Percentiles rank a stretch among this genome's conserved stretches.
phyloP scores from a whole-genome alignment of 2,113 vertebrate species.

The Cyanistes caeruleus region DNA sequence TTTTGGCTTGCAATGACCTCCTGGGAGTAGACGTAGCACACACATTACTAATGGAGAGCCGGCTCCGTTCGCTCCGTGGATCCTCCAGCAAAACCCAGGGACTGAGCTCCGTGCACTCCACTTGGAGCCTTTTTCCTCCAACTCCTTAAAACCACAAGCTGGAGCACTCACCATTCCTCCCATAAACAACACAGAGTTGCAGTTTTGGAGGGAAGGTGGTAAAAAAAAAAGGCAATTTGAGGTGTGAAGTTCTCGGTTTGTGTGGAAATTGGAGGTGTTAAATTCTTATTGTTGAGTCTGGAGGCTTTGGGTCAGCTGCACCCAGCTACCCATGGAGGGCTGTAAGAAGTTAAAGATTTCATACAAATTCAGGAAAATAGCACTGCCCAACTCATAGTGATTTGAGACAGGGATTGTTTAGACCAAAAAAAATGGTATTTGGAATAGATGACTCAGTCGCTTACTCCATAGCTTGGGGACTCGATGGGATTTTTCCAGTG shows the following conservation, averaged over 20 bases:
- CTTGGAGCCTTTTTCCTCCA: neutral
- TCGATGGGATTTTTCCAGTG: neutral
- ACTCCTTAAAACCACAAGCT: neutral
- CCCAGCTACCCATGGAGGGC: neutral
- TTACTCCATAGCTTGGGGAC: neutral
- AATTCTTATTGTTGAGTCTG: neutral
- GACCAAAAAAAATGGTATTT: neutral
- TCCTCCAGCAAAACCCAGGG: neutral
- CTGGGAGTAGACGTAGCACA: conserved; percentile 56
- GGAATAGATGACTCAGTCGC: neutral
- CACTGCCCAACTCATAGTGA: neutral
- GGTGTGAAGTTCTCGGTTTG: neutral
- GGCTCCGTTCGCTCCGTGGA: neutral
- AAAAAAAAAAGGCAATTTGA: neutral
- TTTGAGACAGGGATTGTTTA: neutral
- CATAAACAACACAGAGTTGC: neutral
- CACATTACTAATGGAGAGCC: conserved; percentile 40
- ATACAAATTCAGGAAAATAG: neutral
- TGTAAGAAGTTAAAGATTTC: neutral
- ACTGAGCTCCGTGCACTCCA: neutral
- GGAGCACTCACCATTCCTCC: neutral
- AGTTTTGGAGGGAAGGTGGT: neutral
- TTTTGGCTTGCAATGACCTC: conserved; percentile 78
- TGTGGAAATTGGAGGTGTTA: conserved; percentile 30
- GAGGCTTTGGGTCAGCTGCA: neutral